Conservation (phyloP, 2,888 invertebrate genomes). For the Eristalis tenax region DNA sequence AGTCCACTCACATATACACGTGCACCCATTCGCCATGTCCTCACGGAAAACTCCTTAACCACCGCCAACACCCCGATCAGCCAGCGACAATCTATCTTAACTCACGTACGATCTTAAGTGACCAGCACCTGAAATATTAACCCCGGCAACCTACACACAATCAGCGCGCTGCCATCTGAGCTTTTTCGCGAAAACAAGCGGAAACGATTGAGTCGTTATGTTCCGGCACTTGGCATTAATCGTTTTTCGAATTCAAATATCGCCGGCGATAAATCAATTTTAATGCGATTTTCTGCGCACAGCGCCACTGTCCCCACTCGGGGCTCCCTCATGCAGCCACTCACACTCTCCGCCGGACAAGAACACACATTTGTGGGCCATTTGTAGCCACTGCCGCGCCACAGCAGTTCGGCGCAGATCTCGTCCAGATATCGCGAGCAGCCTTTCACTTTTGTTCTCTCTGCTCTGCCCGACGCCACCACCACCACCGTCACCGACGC, state of each 20-base stretch:
- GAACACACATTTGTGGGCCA: slow-evolving; percentile 12
- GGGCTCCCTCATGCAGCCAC: not conserved
- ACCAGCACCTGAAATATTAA: slow-evolving; percentile 30
- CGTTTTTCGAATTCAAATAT: slow-evolving; percentile 71
- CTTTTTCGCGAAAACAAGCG: slow-evolving; percentile 61
- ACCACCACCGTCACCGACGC: not conserved
- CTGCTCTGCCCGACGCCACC: not conserved
- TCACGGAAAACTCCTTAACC: slow-evolving; percentile 1
- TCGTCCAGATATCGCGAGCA: slow-evolving; percentile 47
- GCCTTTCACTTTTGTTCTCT: slow-evolving; percentile 68
- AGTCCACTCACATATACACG: not conserved
- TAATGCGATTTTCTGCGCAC: slow-evolving; percentile 66
- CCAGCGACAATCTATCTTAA: slow-evolving; percentile 1
- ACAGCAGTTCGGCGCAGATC: slow-evolving; percentile 39
- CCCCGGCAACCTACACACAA: slow-evolving; percentile 18
- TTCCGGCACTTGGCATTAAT: slow-evolving; percentile 72
- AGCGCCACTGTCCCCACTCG: slow-evolving; percentile 42
- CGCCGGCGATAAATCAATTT: slow-evolving; percentile 68
- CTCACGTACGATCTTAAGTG: slow-evolving; percentile 35
- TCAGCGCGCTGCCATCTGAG: slow-evolving; percentile 49
- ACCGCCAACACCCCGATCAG: not conserved
- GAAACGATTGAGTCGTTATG: slow-evolving; percentile 72
- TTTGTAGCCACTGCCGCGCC: slow-evolving; percentile 19
- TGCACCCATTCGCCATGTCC: not conserved
- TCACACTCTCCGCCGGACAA: not conserved